phyloP scores from a whole-genome alignment of 2,888 invertebrate species.

The Drosophila affinis region DNA sequence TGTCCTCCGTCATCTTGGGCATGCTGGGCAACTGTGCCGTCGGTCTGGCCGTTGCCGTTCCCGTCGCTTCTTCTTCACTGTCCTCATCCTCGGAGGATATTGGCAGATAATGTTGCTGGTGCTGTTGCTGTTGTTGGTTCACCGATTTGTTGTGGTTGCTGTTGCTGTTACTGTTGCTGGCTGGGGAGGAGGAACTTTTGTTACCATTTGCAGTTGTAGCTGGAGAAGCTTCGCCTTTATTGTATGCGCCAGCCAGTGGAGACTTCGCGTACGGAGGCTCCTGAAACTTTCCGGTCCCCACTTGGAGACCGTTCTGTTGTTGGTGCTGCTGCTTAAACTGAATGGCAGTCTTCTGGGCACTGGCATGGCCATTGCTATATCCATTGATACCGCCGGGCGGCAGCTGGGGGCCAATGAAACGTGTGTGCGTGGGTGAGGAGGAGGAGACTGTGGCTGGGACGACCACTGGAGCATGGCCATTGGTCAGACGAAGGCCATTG shows the following conservation, averaged over 20 bases:
- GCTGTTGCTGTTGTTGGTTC: conserved; percentile 45
- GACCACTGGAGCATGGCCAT: conserved; percentile 57
- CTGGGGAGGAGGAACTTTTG: conserved; percentile 72
- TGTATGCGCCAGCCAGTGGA: conserved; percentile 69
- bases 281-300: conserved; percentile 74
- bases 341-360: conserved; percentile 54
- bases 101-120: conserved; percentile 66
- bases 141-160: conserved; percentile 45
- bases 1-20: conserved; percentile 77
- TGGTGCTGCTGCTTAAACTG: conserved; percentile 55
- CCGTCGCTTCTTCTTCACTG: conserved; percentile 40
- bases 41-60: conserved; percentile 43
- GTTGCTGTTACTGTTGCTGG: conserved; percentile 52
- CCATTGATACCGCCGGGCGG: conserved; percentile 67
- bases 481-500: conserved; percentile 69
- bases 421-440: conserved; percentile 73
- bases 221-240: conserved; percentile 69
- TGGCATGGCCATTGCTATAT: conserved; percentile 49
- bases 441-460: conserved; percentile 49
- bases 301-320: conserved; percentile 62
- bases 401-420: conserved; percentile 81
- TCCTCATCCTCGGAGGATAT: conserved; percentile 68
- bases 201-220: conserved; percentile 67
- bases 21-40: conserved; percentile 82
- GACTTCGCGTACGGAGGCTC: conserved; percentile 71